phyloP scores from a whole-genome alignment of 92 coral and sea anemone species.

The Siderastrea siderea region DNA sequence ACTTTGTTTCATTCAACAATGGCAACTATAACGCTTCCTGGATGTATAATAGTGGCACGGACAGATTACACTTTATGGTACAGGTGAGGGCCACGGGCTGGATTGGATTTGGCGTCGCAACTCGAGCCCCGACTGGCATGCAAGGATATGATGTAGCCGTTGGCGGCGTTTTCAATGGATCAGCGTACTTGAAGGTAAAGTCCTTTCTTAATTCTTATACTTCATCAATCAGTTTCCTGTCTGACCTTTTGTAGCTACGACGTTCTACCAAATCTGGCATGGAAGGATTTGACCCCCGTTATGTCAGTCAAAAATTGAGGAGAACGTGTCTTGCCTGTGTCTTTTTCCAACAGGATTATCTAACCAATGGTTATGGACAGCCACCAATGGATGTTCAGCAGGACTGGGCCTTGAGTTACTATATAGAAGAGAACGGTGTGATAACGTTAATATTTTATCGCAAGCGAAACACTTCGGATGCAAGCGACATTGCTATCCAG shows the following conservation, averaged over 20 bases:
- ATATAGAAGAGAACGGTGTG: constrained; percentile 1
- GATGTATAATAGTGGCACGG: not conserved
- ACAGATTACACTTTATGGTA: not conserved
- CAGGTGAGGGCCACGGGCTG: constrained; percentile 15
- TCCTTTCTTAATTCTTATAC: no score
- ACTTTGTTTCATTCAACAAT: not conserved
- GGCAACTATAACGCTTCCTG: constrained; percentile 15
- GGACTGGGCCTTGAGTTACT: not conserved
- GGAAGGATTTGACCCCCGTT: no score
- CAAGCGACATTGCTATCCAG: not conserved
- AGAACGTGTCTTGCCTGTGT: no score
- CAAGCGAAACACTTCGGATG: not conserved
- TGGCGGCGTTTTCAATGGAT: constrained; percentile 8
- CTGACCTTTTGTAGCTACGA: no score
- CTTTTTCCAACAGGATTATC: not conserved
- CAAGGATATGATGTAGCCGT: constrained; percentile 13
- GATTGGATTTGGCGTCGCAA: constrained; percentile 9
- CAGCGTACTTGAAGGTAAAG: not conserved
- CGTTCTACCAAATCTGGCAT: no score
- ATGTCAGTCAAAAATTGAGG: no score
- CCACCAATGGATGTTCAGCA: not conserved
- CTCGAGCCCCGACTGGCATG: constrained; percentile 11
- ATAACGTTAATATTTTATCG: constrained; percentile 4
- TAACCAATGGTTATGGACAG: not conserved
- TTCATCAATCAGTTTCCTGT: no score